Percentiles rank a stretch among this genome's conserved stretches.
These are phyloP conservation scores for Eumeta japonica DNA, from an alignment of 1,140 invertebrate species.

Conservation along the genomic window DNA sequence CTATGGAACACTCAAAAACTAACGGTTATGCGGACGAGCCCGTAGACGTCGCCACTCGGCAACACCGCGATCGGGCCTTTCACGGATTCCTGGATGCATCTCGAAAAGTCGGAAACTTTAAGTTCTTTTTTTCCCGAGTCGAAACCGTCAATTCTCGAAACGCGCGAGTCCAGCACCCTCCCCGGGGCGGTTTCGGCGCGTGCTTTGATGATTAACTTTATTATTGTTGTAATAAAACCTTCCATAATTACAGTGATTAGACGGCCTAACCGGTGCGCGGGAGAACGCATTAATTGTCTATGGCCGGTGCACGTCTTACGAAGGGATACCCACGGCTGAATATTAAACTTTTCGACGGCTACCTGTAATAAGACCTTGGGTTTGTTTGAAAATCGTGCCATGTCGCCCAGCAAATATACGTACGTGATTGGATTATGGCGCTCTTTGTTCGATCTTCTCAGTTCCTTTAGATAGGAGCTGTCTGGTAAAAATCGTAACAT, in stretches of 20 bases:
- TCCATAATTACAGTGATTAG: slow-evolving; percentile 26
- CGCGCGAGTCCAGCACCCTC: slow-evolving; percentile 6
- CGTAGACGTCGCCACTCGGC: no score
- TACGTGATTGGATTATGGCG: slow-evolving; percentile 14
- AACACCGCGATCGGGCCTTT: no score
- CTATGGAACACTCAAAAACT: no score
- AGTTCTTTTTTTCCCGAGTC: slow-evolving; percentile 12
- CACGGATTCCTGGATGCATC: slow-evolving; percentile 17
- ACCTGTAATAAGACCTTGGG: no score
- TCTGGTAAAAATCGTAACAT: no score
- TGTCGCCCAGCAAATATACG: slow-evolving; percentile 22
- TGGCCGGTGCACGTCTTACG: slow-evolving; percentile 25
- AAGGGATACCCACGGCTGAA: slow-evolving; percentile 28
- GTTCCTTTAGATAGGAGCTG: no score
- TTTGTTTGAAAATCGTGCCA: slow-evolving; percentile 24
- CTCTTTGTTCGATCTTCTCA: no score
- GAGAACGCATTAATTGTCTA: slow-evolving; percentile 21
- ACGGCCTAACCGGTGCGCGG: slow-evolving; percentile 24
- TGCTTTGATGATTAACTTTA: slow-evolving; percentile 19
- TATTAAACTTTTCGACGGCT: no score
- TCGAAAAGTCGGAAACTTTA: slow-evolving; percentile 12
- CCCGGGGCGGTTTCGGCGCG: slow-evolving; percentile 20
- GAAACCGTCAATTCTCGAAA: slow-evolving; percentile 17
- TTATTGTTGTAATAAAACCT: slow-evolving; percentile 26
- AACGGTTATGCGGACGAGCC: no score